Conservation (phyloP, 1,140 invertebrate genomes). For the Anastatus disparis region DNA sequence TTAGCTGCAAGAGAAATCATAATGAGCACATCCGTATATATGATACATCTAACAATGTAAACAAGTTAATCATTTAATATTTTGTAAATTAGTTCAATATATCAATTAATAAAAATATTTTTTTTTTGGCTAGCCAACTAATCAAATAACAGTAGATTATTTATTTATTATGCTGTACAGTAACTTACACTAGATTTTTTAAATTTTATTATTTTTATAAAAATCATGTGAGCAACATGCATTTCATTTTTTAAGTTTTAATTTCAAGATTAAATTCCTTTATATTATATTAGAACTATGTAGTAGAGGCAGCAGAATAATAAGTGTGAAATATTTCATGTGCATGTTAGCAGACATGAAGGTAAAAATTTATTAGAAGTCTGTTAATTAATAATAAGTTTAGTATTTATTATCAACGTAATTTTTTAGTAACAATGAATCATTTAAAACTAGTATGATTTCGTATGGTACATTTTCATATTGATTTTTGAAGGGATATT, state of each 20-base stretch:
- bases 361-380: neutral
- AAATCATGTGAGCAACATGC: too few species aligned
- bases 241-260: too few species aligned
- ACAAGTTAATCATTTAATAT: too few species aligned
- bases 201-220: neutral
- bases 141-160: too few species aligned
- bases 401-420: neutral
- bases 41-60: too few species aligned
- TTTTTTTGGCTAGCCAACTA: too few species aligned
- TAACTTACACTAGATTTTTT: neutral
- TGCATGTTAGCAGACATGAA: neutral
- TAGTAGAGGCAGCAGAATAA: neutral
- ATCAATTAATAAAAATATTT: too few species aligned
- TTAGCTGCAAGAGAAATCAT: too few species aligned
- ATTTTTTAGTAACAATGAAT: neutral
- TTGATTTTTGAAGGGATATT: neutral
- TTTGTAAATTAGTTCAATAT: too few species aligned
- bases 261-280: neutral
- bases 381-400: slow-evolving; percentile 18
- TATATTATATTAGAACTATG: neutral
- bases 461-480: too few species aligned
- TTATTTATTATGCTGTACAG: neutral
- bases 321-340: neutral
- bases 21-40: too few species aligned
- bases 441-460: neutral